Conservation (phyloP, 2,888 invertebrate species). For the Macrostomum cliftonense region DNA sequence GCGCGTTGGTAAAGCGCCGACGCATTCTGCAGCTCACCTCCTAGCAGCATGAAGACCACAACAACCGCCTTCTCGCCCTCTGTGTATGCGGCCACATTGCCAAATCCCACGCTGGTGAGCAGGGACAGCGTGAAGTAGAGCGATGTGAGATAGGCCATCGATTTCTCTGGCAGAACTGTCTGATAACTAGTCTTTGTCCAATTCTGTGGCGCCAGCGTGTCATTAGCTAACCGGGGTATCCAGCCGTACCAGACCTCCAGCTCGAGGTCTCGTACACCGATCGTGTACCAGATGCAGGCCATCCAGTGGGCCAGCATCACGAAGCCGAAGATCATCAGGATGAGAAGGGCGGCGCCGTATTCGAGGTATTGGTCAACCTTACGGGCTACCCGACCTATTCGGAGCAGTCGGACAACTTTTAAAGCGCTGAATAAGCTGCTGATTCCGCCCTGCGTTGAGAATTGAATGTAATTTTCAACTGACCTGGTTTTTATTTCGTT, state of each 20-base stretch:
- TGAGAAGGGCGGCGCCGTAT: constrained; percentile 97
- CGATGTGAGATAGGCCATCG: constrained; percentile 58
- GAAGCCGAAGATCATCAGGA: constrained; percentile 83
- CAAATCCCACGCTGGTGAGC: constrained; percentile 99
- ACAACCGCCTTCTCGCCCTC: constrained; percentile 68
- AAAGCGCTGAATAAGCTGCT: constrained; percentile 95
- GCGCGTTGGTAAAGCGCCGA: no score
- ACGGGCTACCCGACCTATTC: constrained; percentile 86
- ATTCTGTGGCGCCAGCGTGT: constrained; percentile 48
- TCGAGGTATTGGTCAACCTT: constrained; percentile 97
- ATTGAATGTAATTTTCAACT: no score
- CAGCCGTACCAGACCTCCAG: constrained; percentile 52
- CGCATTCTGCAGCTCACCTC: no score
- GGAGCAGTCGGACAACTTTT: constrained; percentile 86
- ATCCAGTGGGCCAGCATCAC: constrained; percentile 98
- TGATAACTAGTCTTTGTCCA: constrained; percentile 51
- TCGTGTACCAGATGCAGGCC: constrained; percentile 94
- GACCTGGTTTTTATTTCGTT: no score
- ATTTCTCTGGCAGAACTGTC: background rate
- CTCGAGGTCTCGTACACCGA: constrained; percentile 47
- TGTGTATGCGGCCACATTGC: constrained; percentile 96
- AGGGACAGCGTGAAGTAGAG: constrained; percentile 99
- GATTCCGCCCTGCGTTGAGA: constrained; percentile 52
- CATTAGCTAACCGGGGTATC: constrained; percentile 48
- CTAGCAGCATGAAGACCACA: constrained; percentile 99